Evolutionary conservation across 2,113 vertebrate genomes (phyloP).

Genomic region (Corynorhinus townsendii): DNA sequence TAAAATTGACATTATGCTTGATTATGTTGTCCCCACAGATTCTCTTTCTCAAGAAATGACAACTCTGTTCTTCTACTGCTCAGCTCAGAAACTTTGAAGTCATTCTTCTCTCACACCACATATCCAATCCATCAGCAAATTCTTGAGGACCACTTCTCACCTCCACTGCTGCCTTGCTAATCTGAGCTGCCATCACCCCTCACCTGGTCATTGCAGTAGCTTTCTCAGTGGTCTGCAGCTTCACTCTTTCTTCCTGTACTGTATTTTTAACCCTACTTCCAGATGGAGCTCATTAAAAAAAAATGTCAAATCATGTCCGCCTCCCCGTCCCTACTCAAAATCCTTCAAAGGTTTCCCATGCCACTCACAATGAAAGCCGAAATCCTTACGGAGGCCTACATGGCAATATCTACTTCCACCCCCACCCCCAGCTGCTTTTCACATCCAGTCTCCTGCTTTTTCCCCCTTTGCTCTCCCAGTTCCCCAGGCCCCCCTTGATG

Average conservation of each 20-base stretch:
- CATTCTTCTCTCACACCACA: not conserved
- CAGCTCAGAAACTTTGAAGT: not conserved
- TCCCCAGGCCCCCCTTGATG: not conserved
- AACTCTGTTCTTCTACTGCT: not conserved
- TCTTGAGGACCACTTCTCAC: not conserved
- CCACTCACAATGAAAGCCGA: not conserved
- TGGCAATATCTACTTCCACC: not conserved
- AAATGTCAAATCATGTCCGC: not conserved
- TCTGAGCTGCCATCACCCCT: not conserved
- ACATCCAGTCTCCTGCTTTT: not conserved
- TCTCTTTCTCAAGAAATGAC: not conserved
- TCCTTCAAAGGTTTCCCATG: not conserved
- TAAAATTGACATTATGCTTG: not conserved
- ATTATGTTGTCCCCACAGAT: not conserved
- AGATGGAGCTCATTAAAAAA: conserved; percentile 31
- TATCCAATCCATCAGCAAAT: not conserved
- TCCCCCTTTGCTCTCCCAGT: not conserved
- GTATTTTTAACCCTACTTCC: not conserved
- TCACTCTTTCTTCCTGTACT: not conserved
- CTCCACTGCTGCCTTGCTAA: not conserved
- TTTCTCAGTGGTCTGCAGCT: not conserved
- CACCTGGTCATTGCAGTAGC: not conserved
- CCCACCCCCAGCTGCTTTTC: not conserved
- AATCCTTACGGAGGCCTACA: not conserved
- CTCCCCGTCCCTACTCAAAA: not conserved